Evolutionary conservation across 2,797 vertebrate genomes (phyloP), one percentile per base, ranked within the genome.

Genomic region (Esox lucius): DNA sequence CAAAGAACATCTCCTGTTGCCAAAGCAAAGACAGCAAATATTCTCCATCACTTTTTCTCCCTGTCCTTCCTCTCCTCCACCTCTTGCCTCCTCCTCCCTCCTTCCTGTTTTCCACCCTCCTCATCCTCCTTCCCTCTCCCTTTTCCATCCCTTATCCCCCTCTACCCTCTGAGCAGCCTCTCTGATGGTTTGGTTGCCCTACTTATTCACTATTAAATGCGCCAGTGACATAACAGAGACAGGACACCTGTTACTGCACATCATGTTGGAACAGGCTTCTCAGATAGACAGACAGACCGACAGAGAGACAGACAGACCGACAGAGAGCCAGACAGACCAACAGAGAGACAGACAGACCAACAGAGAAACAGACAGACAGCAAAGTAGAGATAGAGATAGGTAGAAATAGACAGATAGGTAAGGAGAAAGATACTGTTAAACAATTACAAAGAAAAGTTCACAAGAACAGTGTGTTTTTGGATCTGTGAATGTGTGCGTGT

Each of bases 161-260:
- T 70, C 62, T 12, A 48, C 31, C 33, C 16, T 35, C 7, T 35
- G n/a, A n/a, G n/a, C n/a, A n/a, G n/a, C n/a, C n/a, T n/a, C n/a
- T n/a, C n/a, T 31, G 28, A 31, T 31, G 33, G 64, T 77, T 85
- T 51, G 72, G 78, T 62, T 78, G 70, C 81, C 80, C 84, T 81
- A 80, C 80, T 80, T 85, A 61, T 82, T 84, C 78, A 86, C 28
- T 31, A 31, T 31, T 84, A 78, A 81, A 87, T 84, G 66, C 84
- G 83, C 84, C 79, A 87, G 28, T 35, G 71, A 73, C 77, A 81
- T 80, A 77, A 73, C 68, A 76, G 77, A 77, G 87, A 84, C 84
- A 84, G 76, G 69, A 61, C 68, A 71, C 39, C 73, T 80, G 81
- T 87, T 84, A 82, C 80, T 87, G 78, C 80, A 74, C 76, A 73